Percentiles rank a stretch among this genome's conserved stretches.
Evolutionary conservation across 2,113 vertebrate genomes (phyloP).

Genomic region (Eubucco bourcierii): DNA sequence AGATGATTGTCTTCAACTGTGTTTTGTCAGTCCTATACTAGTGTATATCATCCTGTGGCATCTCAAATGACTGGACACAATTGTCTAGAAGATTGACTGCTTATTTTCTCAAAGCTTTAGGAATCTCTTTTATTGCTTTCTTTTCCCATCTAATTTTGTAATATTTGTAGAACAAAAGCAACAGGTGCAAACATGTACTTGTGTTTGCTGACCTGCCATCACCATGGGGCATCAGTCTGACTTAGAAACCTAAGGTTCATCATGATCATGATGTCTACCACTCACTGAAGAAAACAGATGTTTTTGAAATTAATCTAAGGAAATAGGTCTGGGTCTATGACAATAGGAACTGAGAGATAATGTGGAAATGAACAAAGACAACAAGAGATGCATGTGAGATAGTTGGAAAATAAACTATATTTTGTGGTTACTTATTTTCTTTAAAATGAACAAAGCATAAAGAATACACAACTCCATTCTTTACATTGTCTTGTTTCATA

Average conservation of each 20-base stretch:
- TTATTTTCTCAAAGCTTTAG: not conserved
- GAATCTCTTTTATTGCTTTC: not conserved
- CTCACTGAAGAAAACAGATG: not conserved
- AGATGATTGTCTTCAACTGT: fast-evolving
- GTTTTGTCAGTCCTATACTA: not conserved
- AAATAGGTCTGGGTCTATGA: not conserved
- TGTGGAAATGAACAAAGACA: not conserved
- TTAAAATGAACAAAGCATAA: not conserved
- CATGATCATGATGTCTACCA: not conserved
- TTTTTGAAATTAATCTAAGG: not conserved
- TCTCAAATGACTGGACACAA: not conserved
- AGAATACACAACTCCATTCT: not conserved
- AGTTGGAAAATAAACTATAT: not conserved
- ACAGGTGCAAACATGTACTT: not conserved
- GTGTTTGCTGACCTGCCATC: not conserved
- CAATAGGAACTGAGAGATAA: not conserved
- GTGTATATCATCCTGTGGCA: not conserved
- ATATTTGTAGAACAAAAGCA: not conserved
- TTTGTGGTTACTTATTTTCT: not conserved
- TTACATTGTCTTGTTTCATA: not conserved
- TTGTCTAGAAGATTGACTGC: not conserved
- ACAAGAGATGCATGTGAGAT: not conserved
- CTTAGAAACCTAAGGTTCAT: not conserved
- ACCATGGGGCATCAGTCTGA: not conserved
- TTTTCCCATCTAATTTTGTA: not conserved